Conservation (phyloP, 2,888 invertebrate genomes). For the Oscheius sp. region DNA sequence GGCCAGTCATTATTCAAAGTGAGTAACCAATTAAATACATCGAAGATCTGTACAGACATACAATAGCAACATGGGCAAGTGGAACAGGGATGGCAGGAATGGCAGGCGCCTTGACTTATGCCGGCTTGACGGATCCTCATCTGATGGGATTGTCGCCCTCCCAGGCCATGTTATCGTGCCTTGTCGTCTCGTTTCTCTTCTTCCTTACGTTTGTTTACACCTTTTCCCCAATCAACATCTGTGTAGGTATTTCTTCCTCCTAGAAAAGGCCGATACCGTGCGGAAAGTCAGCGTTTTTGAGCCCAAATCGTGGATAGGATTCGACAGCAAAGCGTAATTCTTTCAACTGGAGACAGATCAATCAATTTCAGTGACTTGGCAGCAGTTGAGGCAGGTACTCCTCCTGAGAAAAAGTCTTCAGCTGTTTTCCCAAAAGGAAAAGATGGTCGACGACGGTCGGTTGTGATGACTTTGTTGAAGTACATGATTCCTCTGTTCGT, state of each 20-base stretch:
- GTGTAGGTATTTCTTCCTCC: slow-evolving; percentile 26
- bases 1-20: slow-evolving; percentile 39
- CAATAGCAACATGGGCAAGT: slow-evolving; percentile 36
- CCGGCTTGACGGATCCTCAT: slow-evolving; percentile 33
- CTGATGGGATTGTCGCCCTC: slow-evolving; percentile 32
- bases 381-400: not conserved
- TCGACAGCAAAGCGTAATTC: slow-evolving; percentile 19
- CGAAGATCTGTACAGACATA: slow-evolving; percentile 21
- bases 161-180: slow-evolving; percentile 29
- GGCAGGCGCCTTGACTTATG: slow-evolving; percentile 34
- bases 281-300: slow-evolving; percentile 14
- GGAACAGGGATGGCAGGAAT: slow-evolving; percentile 41
- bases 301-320: slow-evolving; percentile 22
- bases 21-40: not conserved
- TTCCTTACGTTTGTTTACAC: slow-evolving; percentile 28
- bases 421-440: slow-evolving; percentile 21
- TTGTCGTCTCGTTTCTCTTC: slow-evolving; percentile 34
- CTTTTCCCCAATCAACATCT: not conserved
- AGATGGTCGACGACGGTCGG: slow-evolving; percentile 18
- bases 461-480: slow-evolving; percentile 77
- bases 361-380: not conserved
- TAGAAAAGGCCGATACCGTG: slow-evolving; percentile 21
- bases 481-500: slow-evolving; percentile 84
- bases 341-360: not conserved
- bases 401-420: not conserved